A percentile compares a stretch with the other conserved stretches of the same genome.
Conservation (phyloP, 2,797 vertebrate species). For the Eulemur mongoz region DNA sequence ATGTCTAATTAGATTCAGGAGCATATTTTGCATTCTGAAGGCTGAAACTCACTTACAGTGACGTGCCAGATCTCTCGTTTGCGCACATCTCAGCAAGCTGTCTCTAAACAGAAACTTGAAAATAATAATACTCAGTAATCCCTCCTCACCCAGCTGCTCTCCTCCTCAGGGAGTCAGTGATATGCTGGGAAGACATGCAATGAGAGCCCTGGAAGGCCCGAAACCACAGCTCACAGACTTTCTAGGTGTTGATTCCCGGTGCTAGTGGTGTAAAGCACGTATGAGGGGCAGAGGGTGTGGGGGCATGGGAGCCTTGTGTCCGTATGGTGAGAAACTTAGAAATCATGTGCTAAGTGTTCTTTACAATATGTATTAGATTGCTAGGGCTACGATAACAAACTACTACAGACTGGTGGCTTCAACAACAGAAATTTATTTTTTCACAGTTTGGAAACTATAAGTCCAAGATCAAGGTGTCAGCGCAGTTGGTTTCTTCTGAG, state of each 20-base stretch:
- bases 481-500: not conserved
- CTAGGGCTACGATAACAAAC: not conserved
- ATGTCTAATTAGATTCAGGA: constrained; percentile 54
- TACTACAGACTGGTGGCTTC: not conserved
- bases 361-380: not conserved
- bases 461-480: not conserved
- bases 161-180: not conserved
- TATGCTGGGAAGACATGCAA: not conserved
- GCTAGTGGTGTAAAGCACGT: not conserved
- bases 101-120: constrained; percentile 49
- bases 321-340: not conserved
- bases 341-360: not conserved
- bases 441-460: not conserved
- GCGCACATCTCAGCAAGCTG: constrained; percentile 49
- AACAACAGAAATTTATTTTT: not conserved
- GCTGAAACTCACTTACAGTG: constrained; percentile 27
- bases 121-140: constrained; percentile 32
- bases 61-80: not conserved
- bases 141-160: not conserved
- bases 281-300: not conserved
- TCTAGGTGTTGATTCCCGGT: not conserved
- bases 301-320: not conserved
- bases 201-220: not conserved
- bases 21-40: constrained; percentile 63
- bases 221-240: not conserved